Evolutionary conservation across 2,113 vertebrate species (phyloP), one percentile per base, ranked within the genome.

Genomic region (Dicrurus megarhynchus): DNA sequence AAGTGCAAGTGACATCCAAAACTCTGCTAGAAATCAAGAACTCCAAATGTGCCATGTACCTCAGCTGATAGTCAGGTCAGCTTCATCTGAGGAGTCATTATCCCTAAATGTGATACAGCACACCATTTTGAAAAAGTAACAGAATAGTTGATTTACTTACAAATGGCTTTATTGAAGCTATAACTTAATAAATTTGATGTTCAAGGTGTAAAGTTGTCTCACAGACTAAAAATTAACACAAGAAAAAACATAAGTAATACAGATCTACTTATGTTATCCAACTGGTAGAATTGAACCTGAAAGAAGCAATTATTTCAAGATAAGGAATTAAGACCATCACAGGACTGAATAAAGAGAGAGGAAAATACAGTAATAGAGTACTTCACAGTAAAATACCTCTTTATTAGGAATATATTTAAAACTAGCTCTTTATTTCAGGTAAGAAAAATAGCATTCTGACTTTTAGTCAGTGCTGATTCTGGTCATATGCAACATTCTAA

Each of bases 391-490:
- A 95, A 96, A 96, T 92, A 93, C 79, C 64, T 95, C 76, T 96
- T 94, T 96, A 93, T 88, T 92, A 89, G 83, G 83, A 96, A 92
- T 90, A 93, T 84, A 90, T 71, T 94, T 96, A 90, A 96, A 96
- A 96, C 67, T 88, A 97, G 37, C 12, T 93, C 81, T 93, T 88
- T 88, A 81, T 93, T 93, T 93, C 68, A 90, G 85, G 46, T 96
- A 96, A 93, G 90, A 94, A 95, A 96, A 94, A 95, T 94, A 95
- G 92, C 94, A 91, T 82, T 87, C 95, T 96, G 94, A 95, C 93
- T 88, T 91, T 37, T 19, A 63, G 95, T 89, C 95, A 94, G 92
- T 28, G 90, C 95, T 33, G 71, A 94, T 84, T 83, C 80, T 2
- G 44, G 26, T 86, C 49, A 92, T 41, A 79, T 3, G 9, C 49